A percentile compares a stretch with the other conserved stretches of the same genome.
Conservation (phyloP, 2,797 vertebrate species). For the Acrossocheilus wenchowensis region DNA sequence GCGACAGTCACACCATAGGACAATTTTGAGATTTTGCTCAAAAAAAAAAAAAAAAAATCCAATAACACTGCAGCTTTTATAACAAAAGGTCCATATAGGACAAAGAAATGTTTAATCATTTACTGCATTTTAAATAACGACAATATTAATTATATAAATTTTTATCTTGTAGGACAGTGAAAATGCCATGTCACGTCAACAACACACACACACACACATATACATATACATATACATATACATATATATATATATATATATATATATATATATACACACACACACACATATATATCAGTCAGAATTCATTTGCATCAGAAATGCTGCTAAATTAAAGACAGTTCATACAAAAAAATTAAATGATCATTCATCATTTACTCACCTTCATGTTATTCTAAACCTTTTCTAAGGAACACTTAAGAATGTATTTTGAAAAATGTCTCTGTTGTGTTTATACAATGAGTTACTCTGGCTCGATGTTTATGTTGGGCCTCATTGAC, state of each 20-base stretch:
- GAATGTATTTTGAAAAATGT: not conserved
- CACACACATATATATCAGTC: too few species aligned
- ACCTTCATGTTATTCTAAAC: not conserved
- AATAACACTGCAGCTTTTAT: too few species aligned
- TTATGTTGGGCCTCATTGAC: not conserved
- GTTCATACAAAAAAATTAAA: not conserved
- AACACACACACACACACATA: too few species aligned
- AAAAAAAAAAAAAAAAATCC: too few species aligned
- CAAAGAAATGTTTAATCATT: too few species aligned
- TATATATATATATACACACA: not conserved
- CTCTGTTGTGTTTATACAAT: not conserved
- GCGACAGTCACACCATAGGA: too few species aligned
- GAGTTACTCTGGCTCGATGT: not conserved
- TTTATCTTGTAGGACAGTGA: too few species aligned
- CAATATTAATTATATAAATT: too few species aligned
- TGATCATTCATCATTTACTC: not conserved
- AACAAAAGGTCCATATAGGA: too few species aligned
- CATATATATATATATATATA: not conserved
- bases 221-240: not conserved
- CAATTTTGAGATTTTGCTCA: too few species aligned
- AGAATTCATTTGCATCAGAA: not conserved
- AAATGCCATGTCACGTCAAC: too few species aligned
- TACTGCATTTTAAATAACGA: too few species aligned
- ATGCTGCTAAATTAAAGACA: not conserved
- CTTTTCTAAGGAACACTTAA: not conserved